Evolutionary conservation across 1,140 invertebrate genomes (phyloP), one percentile per base, ranked within the genome.

Genomic region (Neodiprion pinetum): DNA sequence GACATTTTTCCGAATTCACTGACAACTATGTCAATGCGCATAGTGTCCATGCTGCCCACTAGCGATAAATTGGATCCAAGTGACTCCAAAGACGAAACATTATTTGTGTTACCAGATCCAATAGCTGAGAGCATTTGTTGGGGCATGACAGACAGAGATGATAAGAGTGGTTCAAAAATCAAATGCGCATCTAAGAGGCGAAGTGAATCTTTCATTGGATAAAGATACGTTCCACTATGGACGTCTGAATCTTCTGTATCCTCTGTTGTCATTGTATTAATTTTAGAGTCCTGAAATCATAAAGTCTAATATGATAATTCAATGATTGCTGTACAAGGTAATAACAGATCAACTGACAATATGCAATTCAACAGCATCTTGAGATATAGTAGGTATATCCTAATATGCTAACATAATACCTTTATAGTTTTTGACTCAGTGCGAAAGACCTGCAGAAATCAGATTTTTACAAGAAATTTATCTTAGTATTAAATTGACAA

Each of bases 21-120:
- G 73, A 98, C 97, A 21, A 98, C 96, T 83, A 99, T 98, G 84
- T 98, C 96, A 73, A 98, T 96, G 75, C 95, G 92, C 88, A 99
- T 93, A 1, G 93, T 92, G 77, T 97, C 96, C 86, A 98, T 93
- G 80, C 92, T 93, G 12, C 93, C 95, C 73, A 95, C 93, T n/a
- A 98, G 88, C 11, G 96, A 96, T 48, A 98, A 88, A 88, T 97
- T 97, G 8, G 96, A 96, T 8, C 96, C 97, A 81, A 97, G 93
- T 71, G 96, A 96, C 80, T 97, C 95, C 75, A 97, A 89, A 0
- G 93, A 92, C 5, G 93, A 93, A 8, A 90, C 85, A 74, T 88
- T 83, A 74, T 88, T 90, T 71, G 87, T 87, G 81, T 88, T 90
- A 53, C 90, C 89, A 10, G 88, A 88, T 67, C 87, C 86, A 76